phyloP scores from a whole-genome alignment of 2,888 invertebrate genomes.

The Eupithecia dodoneata region DNA sequence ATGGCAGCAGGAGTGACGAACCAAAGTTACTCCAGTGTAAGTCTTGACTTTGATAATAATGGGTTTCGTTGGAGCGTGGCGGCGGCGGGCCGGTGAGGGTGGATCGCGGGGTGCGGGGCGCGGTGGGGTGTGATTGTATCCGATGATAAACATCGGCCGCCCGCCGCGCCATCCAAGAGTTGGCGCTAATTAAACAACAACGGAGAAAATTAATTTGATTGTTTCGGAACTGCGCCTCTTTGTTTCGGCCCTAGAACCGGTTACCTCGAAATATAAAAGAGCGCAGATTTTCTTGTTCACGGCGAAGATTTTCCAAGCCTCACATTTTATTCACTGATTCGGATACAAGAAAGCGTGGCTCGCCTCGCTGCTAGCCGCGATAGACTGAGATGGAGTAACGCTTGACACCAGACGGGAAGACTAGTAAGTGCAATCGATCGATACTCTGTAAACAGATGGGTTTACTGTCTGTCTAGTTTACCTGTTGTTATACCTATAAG shows the following conservation, averaged over 20 bases:
- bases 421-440: slow-evolving; percentile 70
- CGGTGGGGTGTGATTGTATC: slow-evolving; percentile 75
- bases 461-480: slow-evolving; percentile 47
- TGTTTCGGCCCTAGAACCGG: slow-evolving; percentile 70
- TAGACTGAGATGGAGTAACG: slow-evolving; percentile 62
- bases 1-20: slow-evolving; percentile 78
- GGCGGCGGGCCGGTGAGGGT: slow-evolving; percentile 51
- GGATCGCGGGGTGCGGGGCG: slow-evolving; percentile 51
- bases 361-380: slow-evolving; percentile 62
- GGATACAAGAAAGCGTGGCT: slow-evolving; percentile 51
- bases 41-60: slow-evolving; percentile 82
- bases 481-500: slow-evolving; percentile 18
- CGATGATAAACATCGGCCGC: slow-evolving; percentile 82
- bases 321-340: slow-evolving; percentile 57
- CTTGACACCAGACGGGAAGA: slow-evolving; percentile 66
- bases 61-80: slow-evolving; percentile 71
- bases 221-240: slow-evolving; percentile 80
- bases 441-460: slow-evolving; percentile 52
- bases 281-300: slow-evolving; percentile 58
- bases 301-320: slow-evolving; percentile 53
- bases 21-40: slow-evolving; percentile 79
- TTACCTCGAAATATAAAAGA: slow-evolving; percentile 76
- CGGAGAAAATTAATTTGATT: slow-evolving; percentile 83
- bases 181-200: slow-evolving; percentile 83
- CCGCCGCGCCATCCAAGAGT: slow-evolving; percentile 79